Evolutionary conservation across 2,888 invertebrate genomes (phyloP).

Genomic region (Drosophila falleni): DNA sequence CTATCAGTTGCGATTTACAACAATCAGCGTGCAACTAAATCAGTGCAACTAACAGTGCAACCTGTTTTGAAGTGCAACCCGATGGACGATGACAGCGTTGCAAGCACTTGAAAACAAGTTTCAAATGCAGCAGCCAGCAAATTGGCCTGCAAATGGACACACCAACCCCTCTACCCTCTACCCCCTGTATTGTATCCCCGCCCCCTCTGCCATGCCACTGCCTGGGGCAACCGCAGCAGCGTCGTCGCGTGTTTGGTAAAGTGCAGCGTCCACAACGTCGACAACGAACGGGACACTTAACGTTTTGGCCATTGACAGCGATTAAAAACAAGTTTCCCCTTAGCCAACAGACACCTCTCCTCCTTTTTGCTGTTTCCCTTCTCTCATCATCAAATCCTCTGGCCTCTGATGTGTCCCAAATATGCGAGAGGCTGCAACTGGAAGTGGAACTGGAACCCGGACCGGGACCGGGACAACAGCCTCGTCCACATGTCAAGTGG

Average conservation of each 20-base stretch:
- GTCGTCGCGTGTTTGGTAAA: constrained; percentile 48
- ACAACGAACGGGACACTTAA: constrained; percentile 77
- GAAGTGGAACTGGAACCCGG: constrained; percentile 44
- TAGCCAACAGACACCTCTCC: not conserved
- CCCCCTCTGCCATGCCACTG: not conserved
- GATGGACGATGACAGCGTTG: constrained; percentile 37
- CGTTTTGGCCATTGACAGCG: constrained; percentile 81
- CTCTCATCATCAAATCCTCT: not conserved
- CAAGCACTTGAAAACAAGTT: constrained; percentile 62
- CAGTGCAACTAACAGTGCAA: constrained; percentile 81
- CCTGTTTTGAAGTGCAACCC: constrained; percentile 66
- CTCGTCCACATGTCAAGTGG: constrained; percentile 18
- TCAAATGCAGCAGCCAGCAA: constrained; percentile 65
- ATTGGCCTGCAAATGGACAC: constrained; percentile 61
- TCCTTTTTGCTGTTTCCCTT: not conserved
- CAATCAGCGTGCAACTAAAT: constrained; percentile 68
- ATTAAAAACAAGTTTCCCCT: constrained; percentile 76
- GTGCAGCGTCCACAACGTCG: constrained; percentile 41
- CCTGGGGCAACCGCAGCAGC: constrained; percentile 11
- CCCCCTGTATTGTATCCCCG: no score
- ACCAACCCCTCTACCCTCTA: not conserved
- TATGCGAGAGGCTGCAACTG: constrained; percentile 39
- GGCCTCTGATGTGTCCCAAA: constrained; percentile 46
- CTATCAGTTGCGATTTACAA: constrained; percentile 47
- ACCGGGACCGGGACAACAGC: constrained; percentile 66